Conservation (phyloP, 92 coral and sea anemone species). For the Zoanthus solanderi region DNA sequence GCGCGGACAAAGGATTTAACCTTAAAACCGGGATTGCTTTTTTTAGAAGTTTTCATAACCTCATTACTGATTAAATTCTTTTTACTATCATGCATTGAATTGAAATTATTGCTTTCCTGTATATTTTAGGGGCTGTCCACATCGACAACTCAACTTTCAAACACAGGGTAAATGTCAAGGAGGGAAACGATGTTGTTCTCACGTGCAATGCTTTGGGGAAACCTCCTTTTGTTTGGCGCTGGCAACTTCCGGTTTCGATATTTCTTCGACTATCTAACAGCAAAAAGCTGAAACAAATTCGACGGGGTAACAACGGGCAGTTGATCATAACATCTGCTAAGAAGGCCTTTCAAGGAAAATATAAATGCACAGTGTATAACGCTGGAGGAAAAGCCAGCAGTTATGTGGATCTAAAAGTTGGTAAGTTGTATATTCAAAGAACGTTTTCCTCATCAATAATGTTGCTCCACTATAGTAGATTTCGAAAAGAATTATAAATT, state of each 20-base stretch:
- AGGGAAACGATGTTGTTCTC: constrained; percentile 30
- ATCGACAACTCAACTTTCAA: constrained; percentile 24
- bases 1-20: too few relatives aligned
- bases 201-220: constrained; percentile 30
- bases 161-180: background rate
- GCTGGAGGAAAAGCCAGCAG: background rate
- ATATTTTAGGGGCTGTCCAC: constrained; percentile 18
- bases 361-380: constrained; percentile 34
- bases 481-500: background rate
- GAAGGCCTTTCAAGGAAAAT: constrained; percentile 43
- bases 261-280: constrained; percentile 1
- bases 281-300: background rate
- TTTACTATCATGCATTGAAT: background rate
- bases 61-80: too few relatives aligned
- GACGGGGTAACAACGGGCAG: constrained; percentile 20
- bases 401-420: constrained; percentile 17
- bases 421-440: background rate
- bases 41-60: too few relatives aligned
- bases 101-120: background rate
- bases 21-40: too few relatives aligned
- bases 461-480: background rate
- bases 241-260: background rate
- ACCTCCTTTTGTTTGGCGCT: constrained; percentile 24
- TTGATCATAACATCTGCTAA: constrained; percentile 24
- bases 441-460: background rate